Percentiles rank a stretch among this genome's conserved stretches.
Evolutionary conservation across 2,797 vertebrate species (phyloP).

Genomic region (Dicrostonyx torquatus): DNA sequence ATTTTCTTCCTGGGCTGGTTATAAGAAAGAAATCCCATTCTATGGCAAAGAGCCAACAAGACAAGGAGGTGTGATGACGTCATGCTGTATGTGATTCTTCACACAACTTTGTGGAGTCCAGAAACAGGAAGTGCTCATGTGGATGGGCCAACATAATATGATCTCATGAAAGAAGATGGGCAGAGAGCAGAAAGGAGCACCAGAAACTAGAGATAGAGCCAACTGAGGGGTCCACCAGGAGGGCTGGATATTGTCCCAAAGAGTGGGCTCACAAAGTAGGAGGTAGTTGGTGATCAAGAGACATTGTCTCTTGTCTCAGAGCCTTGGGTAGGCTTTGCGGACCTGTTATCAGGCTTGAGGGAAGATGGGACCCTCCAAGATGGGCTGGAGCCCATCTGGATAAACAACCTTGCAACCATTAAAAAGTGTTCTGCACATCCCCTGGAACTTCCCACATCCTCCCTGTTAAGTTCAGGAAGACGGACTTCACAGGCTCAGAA

Average conservation of each 20-base stretch:
- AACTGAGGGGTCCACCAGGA: background rate
- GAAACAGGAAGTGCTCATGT: rapidly evolving
- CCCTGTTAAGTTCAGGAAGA: constrained; percentile 12
- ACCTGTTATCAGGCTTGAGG: background rate
- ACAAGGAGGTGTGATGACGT: background rate
- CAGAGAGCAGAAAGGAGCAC: background rate
- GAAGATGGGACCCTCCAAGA: constrained; percentile 15
- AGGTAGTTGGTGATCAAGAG: constrained; percentile 10
- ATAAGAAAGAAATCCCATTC: background rate
- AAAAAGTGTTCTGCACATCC: constrained; percentile 4
- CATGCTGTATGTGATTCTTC: background rate
- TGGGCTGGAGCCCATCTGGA: background rate
- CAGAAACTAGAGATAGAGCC: background rate
- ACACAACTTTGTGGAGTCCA: background rate
- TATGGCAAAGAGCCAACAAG: background rate
- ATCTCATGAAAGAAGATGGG: background rate
- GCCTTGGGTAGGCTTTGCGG: background rate
- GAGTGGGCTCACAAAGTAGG: background rate
- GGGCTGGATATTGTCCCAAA: background rate
- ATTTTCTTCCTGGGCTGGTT: background rate
- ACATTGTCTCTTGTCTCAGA: background rate
- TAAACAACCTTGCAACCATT: constrained; percentile 22
- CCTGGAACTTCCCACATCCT: constrained; percentile 43
- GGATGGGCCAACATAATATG: background rate
- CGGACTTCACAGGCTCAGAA: background rate